Base-by-base conservation (phyloP, 92 coral and sea anemone species). In the Porites lobata region DNA sequence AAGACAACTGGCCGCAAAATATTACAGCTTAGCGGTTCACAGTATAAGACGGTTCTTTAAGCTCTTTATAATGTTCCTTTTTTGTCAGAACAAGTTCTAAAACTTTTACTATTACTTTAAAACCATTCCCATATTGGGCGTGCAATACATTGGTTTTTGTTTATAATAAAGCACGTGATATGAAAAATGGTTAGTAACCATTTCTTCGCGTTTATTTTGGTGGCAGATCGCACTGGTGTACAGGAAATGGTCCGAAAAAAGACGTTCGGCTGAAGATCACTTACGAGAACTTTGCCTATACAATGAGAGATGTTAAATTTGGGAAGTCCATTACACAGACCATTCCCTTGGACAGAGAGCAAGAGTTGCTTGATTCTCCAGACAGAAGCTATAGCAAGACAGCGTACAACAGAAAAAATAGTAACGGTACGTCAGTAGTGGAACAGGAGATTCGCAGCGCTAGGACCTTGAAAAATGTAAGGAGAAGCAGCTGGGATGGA, bases 261-360 rank as follows among this genome's bases (percentile, higher is more conserved):
- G 79, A 88, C 18, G 84, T 81, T 43, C 92, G 94, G 10, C 63
- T 83, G 4, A 83, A 83, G 87, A 83, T 83, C 1, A 61, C 80
- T 1, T 83, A 83, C 59, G 50, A 9, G 13, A 21, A 83, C 50
- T 83, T 83, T 47, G 47, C 69, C 13, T 83, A 1, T 47, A 72
- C 80, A 17, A 72, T 83, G 87, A 83, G 73, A 72, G 80, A 83
- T 50, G 87, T 83, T 10, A 50, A 26, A 18, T 83, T 83, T 29
- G 87, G 87, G 47, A 14, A 83, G 79, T 72, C 87, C 7, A 7
- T 57, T 0, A 83, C 58, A 51, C 64, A 62, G 72, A 7, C 87
- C 1, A 19, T 83, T 50, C 67, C 76, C 66, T 3, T 81, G 77
- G 77, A 69, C 3, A 64, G 56, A 15, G 86, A 81, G 51, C 24